Base-by-base conservation (phyloP, 2,888 invertebrate genomes). In the Yponomeuta malinellus region DNA sequence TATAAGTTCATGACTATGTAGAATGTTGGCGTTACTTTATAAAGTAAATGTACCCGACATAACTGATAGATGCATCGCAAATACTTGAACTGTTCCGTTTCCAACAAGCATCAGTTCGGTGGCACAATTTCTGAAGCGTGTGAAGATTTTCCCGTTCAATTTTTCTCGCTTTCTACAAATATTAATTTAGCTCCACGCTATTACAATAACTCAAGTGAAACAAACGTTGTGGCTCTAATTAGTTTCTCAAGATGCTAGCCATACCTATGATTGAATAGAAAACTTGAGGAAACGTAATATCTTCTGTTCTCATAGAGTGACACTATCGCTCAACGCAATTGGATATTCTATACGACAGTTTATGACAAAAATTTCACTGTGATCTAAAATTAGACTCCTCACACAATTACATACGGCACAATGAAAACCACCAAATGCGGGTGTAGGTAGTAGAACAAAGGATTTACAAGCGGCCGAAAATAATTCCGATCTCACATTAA, bases 71-170 rank as follows among this genome's bases (percentile, higher is more conserved):
- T 43, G 6, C 3, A 12, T 15, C 4, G 52, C 52, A 59, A 59
- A 59, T 59, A 15, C 15, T 15, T 12, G 52, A 43, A 43, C 43
- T 59, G 15, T 59, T 59, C 52, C 15, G 52, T 59, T 15, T 59
- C 52, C 12, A 59, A 59, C 52, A 15, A 15, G 52, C 15, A 52
- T 52, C 52, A 52, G 52, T 15, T 59, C 15, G 52, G 33, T 33
- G 65, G 31, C 31, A 23, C 65, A 65, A 29, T 65, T 65, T 65
- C 65, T 65, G 65, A 65, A 65, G 65, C 65, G 65, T 65, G 65
- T 65, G 23, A 29, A 65, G 29, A 12, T 65, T 65, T 65, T 5
- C 52, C 3, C 52, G 52, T 59, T 12, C 33, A 29, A 65, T 65
- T 65, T 65, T 33, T 10, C 33, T 65, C 12, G 12, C 33, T 65